Percentiles rank a stretch among this genome's conserved stretches.
Evolutionary conservation across 2,113 vertebrate genomes (phyloP).

Genomic region (Neolamprologus caudopunctatus): DNA sequence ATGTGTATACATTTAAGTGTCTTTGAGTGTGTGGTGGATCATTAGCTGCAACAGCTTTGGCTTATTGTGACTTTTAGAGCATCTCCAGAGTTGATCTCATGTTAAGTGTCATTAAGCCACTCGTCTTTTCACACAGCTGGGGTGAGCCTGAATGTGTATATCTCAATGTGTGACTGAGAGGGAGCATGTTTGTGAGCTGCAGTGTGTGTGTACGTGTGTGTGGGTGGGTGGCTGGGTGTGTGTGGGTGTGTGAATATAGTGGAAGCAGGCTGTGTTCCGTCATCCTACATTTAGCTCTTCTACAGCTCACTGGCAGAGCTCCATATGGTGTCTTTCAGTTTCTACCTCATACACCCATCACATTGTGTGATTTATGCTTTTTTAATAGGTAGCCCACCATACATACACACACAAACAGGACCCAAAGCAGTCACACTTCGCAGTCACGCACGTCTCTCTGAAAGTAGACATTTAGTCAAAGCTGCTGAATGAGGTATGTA

Average conservation of each 20-base stretch:
- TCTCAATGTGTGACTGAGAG: background rate
- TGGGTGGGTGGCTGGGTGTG: background rate
- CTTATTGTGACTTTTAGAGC: constrained; percentile 46
- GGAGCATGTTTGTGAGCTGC: background rate
- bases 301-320: constrained; percentile 23
- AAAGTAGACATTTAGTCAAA: background rate
- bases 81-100: constrained; percentile 35
- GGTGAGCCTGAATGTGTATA: background rate
- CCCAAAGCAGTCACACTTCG: background rate
- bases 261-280: constrained; percentile 1
- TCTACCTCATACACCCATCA: constrained; percentile 14
- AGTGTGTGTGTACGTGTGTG: background rate
- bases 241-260: background rate
- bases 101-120: constrained; percentile 46
- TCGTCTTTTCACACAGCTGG: constrained; percentile 21
- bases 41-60: constrained; percentile 45
- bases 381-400: constrained; percentile 21
- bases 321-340: constrained; percentile 40
- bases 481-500: background rate
- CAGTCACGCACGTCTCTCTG: background rate
- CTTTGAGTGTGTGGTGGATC: background rate
- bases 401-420: background rate
- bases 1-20: background rate
- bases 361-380: constrained; percentile 31
- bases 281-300: constrained; percentile 52